Evolutionary conservation across 2,888 invertebrate genomes (phyloP).

Genomic region (Chrysina gloriosa): DNA sequence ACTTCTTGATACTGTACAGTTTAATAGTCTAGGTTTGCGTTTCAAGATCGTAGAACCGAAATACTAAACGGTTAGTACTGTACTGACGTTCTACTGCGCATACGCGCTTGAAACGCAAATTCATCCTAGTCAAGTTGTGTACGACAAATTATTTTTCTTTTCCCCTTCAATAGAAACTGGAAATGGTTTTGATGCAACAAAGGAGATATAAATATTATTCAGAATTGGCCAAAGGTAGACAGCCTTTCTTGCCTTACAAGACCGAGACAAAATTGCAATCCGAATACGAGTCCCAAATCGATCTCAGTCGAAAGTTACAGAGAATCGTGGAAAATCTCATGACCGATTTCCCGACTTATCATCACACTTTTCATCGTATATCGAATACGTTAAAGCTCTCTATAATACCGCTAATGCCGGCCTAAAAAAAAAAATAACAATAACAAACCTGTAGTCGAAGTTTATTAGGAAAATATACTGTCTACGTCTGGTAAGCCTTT

Average conservation of each 20-base stretch:
- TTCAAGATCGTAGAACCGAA: too few species aligned
- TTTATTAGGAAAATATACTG: background rate
- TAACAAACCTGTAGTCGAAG: background rate
- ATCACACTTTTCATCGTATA: slow-evolving; percentile 64
- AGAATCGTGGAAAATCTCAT: slow-evolving; percentile 70
- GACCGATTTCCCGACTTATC: slow-evolving; percentile 72
- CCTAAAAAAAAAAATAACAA: background rate
- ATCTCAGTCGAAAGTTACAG: slow-evolving; percentile 70
- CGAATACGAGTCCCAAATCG: slow-evolving; percentile 71
- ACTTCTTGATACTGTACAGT: too few species aligned
- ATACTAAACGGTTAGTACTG: too few species aligned
- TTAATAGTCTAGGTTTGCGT: too few species aligned
- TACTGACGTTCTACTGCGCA: too few species aligned
- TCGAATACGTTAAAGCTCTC: slow-evolving; percentile 67
- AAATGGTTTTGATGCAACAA: slow-evolving; percentile 76
- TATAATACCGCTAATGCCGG: background rate
- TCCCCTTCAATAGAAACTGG: slow-evolving; percentile 65
- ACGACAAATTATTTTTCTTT: slow-evolving; percentile 51
- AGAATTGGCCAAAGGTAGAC: slow-evolving; percentile 65
- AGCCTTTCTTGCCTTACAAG: slow-evolving; percentile 55
- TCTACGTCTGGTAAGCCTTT: background rate
- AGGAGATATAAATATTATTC: slow-evolving; percentile 73
- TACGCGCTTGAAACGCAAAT: too few species aligned
- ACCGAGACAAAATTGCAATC: slow-evolving; percentile 66
- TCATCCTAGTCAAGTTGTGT: too few species aligned